Conservation (phyloP, 2,797 vertebrate species). For the Aldrovandia affinis region DNA sequence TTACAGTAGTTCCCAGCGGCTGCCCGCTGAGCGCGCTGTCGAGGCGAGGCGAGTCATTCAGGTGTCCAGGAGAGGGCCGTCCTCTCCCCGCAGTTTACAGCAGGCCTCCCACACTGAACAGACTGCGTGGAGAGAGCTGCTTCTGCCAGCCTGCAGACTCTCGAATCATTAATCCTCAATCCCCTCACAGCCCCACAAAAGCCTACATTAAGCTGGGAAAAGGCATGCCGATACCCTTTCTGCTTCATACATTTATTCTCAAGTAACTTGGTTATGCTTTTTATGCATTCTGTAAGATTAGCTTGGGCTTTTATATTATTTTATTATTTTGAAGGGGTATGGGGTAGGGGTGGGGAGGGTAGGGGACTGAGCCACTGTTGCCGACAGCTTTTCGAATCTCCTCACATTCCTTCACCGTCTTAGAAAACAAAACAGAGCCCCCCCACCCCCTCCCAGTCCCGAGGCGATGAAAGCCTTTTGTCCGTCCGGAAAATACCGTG, state of each 20-base stretch:
- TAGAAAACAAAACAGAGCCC: slow-evolving; percentile 71
- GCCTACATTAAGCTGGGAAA: slow-evolving; percentile 69
- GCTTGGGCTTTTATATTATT: slow-evolving; percentile 42
- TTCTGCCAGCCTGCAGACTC: slow-evolving; percentile 41
- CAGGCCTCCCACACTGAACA: slow-evolving; percentile 33
- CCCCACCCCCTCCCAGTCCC: slow-evolving; percentile 55
- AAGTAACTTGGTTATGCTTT: slow-evolving; percentile 64
- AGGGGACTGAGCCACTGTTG: slow-evolving; percentile 29
- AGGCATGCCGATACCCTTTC: slow-evolving; percentile 66
- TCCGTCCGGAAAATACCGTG: slow-evolving; percentile 68
- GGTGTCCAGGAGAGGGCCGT: slow-evolving; percentile 30
- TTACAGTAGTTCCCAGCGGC: no score
- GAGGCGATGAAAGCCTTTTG: slow-evolving; percentile 74
- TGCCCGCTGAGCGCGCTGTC: no score
- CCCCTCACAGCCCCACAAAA: slow-evolving; percentile 62
- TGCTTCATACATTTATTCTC: slow-evolving; percentile 65
- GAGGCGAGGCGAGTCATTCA: not conserved
- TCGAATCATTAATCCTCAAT: slow-evolving; percentile 52
- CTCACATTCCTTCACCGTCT: slow-evolving; percentile 52
- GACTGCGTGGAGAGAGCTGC: slow-evolving; percentile 39
- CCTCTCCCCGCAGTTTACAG: slow-evolving; percentile 46
- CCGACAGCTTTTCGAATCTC: slow-evolving; percentile 41
- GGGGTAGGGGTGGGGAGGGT: not conserved
- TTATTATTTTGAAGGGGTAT: not conserved
- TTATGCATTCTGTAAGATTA: slow-evolving; percentile 64